These are phyloP conservation scores for Noctuana brunneofusca DNA, from an alignment of 2,888 invertebrate species.

Conservation along the genomic window DNA sequence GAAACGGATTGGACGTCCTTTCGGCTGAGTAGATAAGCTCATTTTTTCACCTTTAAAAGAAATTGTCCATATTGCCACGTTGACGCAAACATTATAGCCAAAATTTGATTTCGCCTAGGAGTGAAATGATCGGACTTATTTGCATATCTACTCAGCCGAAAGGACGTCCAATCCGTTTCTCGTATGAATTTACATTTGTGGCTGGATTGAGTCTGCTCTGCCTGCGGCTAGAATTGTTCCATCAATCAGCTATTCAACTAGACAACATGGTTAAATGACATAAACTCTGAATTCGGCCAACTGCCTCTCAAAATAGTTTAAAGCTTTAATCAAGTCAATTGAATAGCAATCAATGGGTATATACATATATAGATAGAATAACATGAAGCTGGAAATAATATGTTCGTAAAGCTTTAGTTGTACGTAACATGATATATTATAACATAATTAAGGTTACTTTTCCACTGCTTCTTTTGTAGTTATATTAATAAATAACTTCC, in stretches of 20 bases:
- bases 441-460: too few species aligned
- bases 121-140: slow-evolving; percentile 39
- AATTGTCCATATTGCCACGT: not conserved
- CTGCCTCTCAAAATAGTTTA: not conserved
- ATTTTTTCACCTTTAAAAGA: too few species aligned
- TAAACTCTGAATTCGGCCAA: not conserved
- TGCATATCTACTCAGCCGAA: slow-evolving; percentile 58
- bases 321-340: not conserved
- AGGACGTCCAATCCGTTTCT: slow-evolving; percentile 58
- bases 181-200: slow-evolving; percentile 69
- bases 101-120: slow-evolving; percentile 13
- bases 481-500: too few species aligned
- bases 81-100: not conserved
- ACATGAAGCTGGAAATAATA: too few species aligned
- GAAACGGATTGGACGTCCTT: slow-evolving; percentile 59
- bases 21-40: slow-evolving; percentile 57
- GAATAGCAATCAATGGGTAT: too few species aligned
- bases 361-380: too few species aligned
- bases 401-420: too few species aligned
- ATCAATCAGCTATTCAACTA: not conserved
- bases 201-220: slow-evolving; percentile 61
- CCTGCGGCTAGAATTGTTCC: slow-evolving; percentile 51
- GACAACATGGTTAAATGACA: slow-evolving; percentile 8
- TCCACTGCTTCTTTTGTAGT: too few species aligned
- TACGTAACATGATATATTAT: too few species aligned